phyloP scores from a whole-genome alignment of 2,888 invertebrate genomes.

The Galerucella pusilla region DNA sequence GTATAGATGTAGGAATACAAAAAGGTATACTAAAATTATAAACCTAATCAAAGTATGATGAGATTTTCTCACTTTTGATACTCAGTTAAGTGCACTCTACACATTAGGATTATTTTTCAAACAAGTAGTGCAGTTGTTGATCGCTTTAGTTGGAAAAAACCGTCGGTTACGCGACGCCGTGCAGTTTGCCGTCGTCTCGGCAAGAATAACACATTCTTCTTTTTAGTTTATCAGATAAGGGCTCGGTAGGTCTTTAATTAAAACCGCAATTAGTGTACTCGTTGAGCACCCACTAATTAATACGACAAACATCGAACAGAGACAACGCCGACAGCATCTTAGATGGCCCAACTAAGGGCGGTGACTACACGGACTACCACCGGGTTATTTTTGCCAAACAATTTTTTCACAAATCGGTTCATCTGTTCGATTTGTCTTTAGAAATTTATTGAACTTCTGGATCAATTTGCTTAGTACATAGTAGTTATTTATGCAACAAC shows the following conservation, averaged over 20 bases:
- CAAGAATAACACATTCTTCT: slow-evolving; percentile 60
- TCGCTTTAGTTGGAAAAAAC: slow-evolving; percentile 28
- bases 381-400: too few relatives aligned
- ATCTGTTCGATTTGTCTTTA: too few relatives aligned
- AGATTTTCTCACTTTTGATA: too few relatives aligned
- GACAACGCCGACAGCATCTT: slow-evolving; percentile 25
- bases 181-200: slow-evolving; percentile 38
- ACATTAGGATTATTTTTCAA: background rate
- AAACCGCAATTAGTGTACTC: slow-evolving; percentile 63
- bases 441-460: too few relatives aligned
- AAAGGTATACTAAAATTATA: background rate
- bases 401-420: too few relatives aligned
- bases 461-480: too few relatives aligned
- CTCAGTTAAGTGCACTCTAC: background rate
- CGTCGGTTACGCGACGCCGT: slow-evolving; percentile 23
- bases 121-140: background rate
- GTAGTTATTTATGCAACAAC: too few relatives aligned
- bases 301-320: slow-evolving; percentile 52
- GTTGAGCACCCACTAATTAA: slow-evolving; percentile 65
- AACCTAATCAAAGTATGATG: too few relatives aligned
- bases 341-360: slow-evolving; percentile 4
- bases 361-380: too few relatives aligned
- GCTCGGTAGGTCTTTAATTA: slow-evolving; percentile 63
- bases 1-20: too few relatives aligned
- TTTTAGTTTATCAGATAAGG: slow-evolving; percentile 59